Percentiles rank a stretch among this genome's conserved stretches.
phyloP scores from a whole-genome alignment of 2,113 vertebrate species.

The Benitochromis conjunctus region DNA sequence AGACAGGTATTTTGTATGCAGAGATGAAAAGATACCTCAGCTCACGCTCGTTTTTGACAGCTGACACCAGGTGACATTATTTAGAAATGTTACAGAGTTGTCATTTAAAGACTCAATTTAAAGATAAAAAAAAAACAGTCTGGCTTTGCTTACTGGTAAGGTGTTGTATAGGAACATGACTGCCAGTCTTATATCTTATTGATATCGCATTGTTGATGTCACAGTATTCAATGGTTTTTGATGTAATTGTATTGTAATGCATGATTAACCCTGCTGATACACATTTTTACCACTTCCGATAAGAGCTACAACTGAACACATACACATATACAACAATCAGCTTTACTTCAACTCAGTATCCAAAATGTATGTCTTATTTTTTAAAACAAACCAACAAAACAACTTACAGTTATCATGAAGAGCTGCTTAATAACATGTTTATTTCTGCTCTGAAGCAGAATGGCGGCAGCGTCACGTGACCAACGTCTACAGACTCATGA shows the following conservation, averaged over 20 bases:
- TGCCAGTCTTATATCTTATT: not conserved
- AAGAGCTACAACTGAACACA: not conserved
- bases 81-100: not conserved
- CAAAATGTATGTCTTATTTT: not conserved
- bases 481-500: not conserved
- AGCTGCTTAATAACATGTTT: not conserved
- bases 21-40: not conserved
- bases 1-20: not conserved
- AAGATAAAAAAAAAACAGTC: not conserved
- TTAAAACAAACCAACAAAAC: not conserved
- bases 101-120: not conserved
- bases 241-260: not conserved
- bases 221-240: not conserved
- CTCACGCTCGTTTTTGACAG: not conserved
- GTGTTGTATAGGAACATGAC: not conserved
- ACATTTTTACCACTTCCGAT: not conserved
- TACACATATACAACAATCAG: not conserved
- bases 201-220: not conserved
- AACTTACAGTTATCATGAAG: not conserved
- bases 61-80: not conserved
- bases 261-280: not conserved
- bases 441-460: not conserved
- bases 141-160: not conserved
- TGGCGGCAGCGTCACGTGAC: not conserved
- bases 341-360: no score